phyloP scores from a whole-genome alignment of 2,113 vertebrate species.

The Cygnus atratus region DNA sequence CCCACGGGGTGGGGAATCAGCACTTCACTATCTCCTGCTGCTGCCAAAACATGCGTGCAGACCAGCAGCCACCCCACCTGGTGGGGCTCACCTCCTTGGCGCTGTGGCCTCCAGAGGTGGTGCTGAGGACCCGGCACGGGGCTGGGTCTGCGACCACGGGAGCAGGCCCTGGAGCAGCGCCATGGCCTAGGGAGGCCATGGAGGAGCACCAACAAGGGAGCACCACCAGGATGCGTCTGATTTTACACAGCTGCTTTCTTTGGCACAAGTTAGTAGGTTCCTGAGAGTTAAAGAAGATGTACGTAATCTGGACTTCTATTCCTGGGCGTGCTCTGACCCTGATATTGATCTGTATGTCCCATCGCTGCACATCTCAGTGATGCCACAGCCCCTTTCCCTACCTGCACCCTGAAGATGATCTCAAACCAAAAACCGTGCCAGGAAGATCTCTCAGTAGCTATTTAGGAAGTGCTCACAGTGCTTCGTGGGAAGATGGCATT shows the following conservation, averaged over 20 bases:
- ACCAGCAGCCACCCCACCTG: background rate
- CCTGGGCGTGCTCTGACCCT: background rate
- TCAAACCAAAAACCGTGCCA: rapidly evolving
- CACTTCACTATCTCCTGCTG: rapidly evolving
- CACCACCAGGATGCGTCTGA: background rate
- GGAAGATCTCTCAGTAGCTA: background rate
- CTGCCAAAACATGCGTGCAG: background rate
- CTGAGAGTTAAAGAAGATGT: background rate
- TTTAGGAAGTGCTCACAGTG: rapidly evolving
- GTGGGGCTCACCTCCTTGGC: background rate
- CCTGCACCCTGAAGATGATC: rapidly evolving
- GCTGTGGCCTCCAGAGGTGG: background rate
- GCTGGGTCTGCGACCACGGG: background rate
- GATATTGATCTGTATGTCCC: background rate
- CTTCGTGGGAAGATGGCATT: background rate
- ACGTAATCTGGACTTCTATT: background rate
- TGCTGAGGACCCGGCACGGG: background rate
- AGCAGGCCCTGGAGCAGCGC: no score
- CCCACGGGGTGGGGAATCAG: rapidly evolving
- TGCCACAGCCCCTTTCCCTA: rapidly evolving
- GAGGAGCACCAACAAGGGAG: no score
- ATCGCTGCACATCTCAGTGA: rapidly evolving
- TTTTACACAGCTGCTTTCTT: background rate
- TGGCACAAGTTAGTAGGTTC: background rate
- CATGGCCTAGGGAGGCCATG: no score